Percentiles rank a stretch among this genome's conserved stretches.
Conservation (phyloP, 2,797 vertebrate genomes). For the Oreonectes daqikongensis region DNA sequence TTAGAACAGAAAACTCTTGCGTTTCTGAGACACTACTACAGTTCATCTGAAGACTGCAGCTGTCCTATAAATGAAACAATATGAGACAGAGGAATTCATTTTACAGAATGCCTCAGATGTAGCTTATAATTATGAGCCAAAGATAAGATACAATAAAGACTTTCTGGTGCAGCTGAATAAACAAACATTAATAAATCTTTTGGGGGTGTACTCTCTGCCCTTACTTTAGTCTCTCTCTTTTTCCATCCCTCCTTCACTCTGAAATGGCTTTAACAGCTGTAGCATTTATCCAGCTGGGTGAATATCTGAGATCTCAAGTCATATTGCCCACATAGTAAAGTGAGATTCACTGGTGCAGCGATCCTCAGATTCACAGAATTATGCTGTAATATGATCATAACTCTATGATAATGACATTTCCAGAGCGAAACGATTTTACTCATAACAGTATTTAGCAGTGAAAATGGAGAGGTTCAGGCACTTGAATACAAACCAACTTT, state of each 20-base stretch:
- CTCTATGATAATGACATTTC: constrained; percentile 43
- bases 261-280: constrained; percentile 57
- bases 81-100: background rate
- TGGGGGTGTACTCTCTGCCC: constrained; percentile 16
- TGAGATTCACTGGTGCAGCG: constrained; percentile 37
- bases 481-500: background rate
- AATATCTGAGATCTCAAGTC: constrained; percentile 55
- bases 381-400: constrained; percentile 37
- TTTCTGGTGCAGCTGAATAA: constrained; percentile 50
- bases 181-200: constrained; percentile 37
- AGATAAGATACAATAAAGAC: constrained; percentile 28
- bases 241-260: constrained; percentile 7
- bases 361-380: constrained; percentile 35
- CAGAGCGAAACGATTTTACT: constrained; percentile 25
- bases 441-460: background rate
- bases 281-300: constrained; percentile 53
- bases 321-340: constrained; percentile 42
- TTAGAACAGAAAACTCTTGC: constrained; percentile 14
- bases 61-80: background rate
- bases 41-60: constrained; percentile 4
- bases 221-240: constrained; percentile 4
- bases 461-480: constrained; percentile 5
- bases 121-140: constrained; percentile 26
- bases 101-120: constrained; percentile 24
- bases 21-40: background rate